phyloP scores from a whole-genome alignment of 35 echinoderm and acorn worm species.

The Heliocidaris tuberculata region DNA sequence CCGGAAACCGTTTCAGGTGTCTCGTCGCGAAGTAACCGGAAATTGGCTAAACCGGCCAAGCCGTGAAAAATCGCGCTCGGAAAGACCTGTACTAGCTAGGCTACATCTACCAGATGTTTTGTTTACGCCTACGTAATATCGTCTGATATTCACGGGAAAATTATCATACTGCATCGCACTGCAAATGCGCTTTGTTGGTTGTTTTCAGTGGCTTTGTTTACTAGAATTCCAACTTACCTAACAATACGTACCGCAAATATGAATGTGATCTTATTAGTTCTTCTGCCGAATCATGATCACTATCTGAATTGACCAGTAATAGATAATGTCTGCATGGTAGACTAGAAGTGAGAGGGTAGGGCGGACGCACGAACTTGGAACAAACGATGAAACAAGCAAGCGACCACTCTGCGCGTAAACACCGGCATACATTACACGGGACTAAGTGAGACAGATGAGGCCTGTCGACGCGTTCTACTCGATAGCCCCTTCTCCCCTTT shows the following conservation, averaged over 20 bases:
- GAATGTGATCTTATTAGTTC: neutral
- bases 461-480: neutral
- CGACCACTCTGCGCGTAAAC: constrained; percentile 12
- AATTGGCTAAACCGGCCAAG: constrained; percentile 41
- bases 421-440: constrained; percentile 18
- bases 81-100: neutral
- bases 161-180: no score
- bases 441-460: constrained; percentile 23
- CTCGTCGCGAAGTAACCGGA: constrained; percentile 24
- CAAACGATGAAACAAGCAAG: neutral
- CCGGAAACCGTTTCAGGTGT: constrained; percentile 43
- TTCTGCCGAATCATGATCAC: neutral
- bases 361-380: neutral
- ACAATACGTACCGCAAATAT: no score
- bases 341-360: neutral
- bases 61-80: neutral
- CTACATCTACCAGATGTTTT: neutral
- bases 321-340: neutral
- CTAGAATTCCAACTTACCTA: no score
- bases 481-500: neutral
- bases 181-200: no score
- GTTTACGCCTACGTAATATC: no score
- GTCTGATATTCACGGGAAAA: no score
- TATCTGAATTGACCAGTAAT: no score
- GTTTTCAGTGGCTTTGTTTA: no score